Base-by-base conservation (phyloP, 2,113 vertebrate species). In the Mesoclemmys tuberculata region DNA sequence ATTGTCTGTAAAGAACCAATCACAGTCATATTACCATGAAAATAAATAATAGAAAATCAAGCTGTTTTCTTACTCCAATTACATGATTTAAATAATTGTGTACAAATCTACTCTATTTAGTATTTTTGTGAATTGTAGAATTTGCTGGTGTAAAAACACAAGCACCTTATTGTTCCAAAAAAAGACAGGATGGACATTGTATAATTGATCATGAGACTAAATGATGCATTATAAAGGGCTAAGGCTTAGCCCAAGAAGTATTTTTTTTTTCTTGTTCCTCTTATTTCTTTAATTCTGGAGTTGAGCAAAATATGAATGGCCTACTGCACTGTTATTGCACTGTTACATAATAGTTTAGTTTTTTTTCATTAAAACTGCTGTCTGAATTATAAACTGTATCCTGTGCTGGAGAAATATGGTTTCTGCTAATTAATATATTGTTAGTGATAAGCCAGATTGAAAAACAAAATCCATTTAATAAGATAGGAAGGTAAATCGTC, bases 171-270 rank as follows among this genome's bases (percentile, higher is more conserved):
- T 31, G 8, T 87, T 94, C 84, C 84, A 6, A 44, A 61, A 87
- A 54, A 81, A 46, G 91, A 78, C 22, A 88, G 79, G 92, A 81
- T 10, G 84, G 82, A 79, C 24, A 83, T 5, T 54, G 10, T 84
- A 48, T 71, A 81, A 84, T 29, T 26, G 77, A 90, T 92, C 84
- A n/a, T 49, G 52, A 92, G 82, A 96, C 85, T 85, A 93, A 93
- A 85, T 64, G 44, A 8, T 85, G 29, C 87, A 80, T 90, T 93
- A 88, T 89, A 96, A 93, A 5, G 19, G 84, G 56, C 78, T 80
- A 49, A 94, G 49, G 10, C 93, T 89, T 93, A 81, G 56, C 80
- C 87, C 8, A 56, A 44, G 9, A 85, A 75, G 44, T 46, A 29
- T 27, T 71, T 10, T 29, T 8, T 81, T 93, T 92, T 52, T 52